phyloP scores from a whole-genome alignment of 2,797 vertebrate genomes.

The Thaleichthys pacificus region DNA sequence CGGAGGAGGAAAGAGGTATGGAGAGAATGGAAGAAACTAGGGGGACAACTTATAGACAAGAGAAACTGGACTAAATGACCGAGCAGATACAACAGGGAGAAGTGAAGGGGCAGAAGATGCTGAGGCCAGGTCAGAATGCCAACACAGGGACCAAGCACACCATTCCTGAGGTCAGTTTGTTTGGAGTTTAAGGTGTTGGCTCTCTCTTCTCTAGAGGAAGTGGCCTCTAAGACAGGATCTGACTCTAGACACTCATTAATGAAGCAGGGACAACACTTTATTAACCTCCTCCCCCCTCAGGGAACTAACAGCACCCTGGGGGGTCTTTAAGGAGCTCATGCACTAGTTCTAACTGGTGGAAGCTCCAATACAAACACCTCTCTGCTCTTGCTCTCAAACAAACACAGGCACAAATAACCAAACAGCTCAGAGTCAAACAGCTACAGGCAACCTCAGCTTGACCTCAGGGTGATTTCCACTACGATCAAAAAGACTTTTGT shows the following conservation, averaged over 20 bases:
- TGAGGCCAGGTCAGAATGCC: neutral
- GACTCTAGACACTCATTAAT: constrained; percentile 34
- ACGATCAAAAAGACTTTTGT: too few species aligned
- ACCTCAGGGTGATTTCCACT: too few species aligned
- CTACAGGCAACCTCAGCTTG: too few species aligned
- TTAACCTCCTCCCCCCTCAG: too few species aligned
- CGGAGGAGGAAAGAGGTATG: neutral
- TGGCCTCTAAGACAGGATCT: constrained; percentile 1
- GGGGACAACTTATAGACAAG: neutral
- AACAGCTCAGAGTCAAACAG: too few species aligned
- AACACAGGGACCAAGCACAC: too few species aligned
- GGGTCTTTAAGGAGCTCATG: too few species aligned
- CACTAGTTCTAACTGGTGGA: too few species aligned
- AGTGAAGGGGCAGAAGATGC: neutral
- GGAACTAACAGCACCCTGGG: too few species aligned
- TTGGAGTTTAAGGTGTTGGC: neutral
- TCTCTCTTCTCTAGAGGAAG: neutral
- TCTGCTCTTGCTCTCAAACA: too few species aligned
- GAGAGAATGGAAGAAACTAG: neutral
- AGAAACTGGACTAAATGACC: neutral
- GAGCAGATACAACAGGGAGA: neutral
- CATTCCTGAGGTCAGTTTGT: neutral
- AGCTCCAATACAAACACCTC: too few species aligned
- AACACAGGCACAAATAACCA: too few species aligned
- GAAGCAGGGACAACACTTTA: constrained; percentile 4